Evolutionary conservation across 2,888 invertebrate genomes (phyloP), one percentile per base, ranked within the genome.

Genomic region (Phengaris alcon): DNA sequence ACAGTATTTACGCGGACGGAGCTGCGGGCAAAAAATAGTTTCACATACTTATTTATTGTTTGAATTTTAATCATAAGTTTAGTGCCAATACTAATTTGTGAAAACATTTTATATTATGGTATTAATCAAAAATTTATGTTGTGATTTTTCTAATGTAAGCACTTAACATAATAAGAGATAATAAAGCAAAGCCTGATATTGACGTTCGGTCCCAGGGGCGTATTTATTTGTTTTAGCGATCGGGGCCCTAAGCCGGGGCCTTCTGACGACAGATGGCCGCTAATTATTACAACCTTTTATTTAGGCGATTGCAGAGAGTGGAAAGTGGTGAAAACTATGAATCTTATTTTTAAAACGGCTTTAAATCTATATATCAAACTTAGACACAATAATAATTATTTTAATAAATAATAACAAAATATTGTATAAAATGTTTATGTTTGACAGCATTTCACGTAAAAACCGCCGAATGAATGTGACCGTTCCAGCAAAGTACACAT

Each of bases 191-290:
- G 46, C 51, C 69, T 48, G 68, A 68, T 74, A 74, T 54, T 64
- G 48, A 22, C 59, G 9, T 22, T 15, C 22, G 44, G 44, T 54
- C 68, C 51, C 68, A 51, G 78, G 76, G 77, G 76, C 73, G 72
- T 76, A 77, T 85, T 87, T 87, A 82, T 84, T 85, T 82, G 82
- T 83, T 73, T 84, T 85, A 82, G 79, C 82, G 82, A 85, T 85
- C 85, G 84, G 81, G 80, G 81, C 80, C 81, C 84, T 87, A 86
- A 86, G 83, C 80, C 79, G 78, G 80, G 77, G 80, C 78, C 75
- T 74, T 35, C 75, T 78, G 76, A 76, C 75, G 74, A 75, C 75
- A 75, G 75, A 68, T 76, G 78, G 75, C 35, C 35, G 35, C 80
- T 82, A 82, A 81, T 75, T 76, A 77, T 76, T 77, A 79, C 76